phyloP scores from a whole-genome alignment of 1,140 invertebrate genomes.

The Hycleus phaleratus region DNA sequence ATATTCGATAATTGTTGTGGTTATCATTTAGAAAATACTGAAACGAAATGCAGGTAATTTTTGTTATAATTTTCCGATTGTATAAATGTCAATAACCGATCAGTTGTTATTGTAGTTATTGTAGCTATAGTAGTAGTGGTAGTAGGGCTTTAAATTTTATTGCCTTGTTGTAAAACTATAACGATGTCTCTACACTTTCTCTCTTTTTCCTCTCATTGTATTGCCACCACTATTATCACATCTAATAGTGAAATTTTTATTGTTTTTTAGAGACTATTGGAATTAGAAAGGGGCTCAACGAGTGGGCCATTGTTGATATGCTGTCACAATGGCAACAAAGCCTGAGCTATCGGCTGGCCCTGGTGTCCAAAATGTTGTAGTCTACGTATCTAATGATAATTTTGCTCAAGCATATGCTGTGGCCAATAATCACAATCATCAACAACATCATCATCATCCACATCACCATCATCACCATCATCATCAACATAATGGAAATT shows the following conservation, averaged over 20 bases:
- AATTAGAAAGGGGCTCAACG: conserved; percentile 34
- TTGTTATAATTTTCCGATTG: conserved; percentile 5
- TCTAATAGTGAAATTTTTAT: neutral
- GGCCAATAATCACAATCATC: conserved; percentile 33
- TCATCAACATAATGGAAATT: conserved; percentile 15
- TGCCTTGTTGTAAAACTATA: conserved; percentile 14
- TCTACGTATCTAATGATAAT: conserved; percentile 44
- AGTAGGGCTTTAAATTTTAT: conserved; percentile 19
- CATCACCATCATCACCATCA: too few relatives aligned
- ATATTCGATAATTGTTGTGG: conserved; percentile 25
- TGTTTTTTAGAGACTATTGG: conserved; percentile 33
- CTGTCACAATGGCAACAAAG: conserved; percentile 41
- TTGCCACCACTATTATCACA: neutral
- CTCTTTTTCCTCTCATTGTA: conserved; percentile 12
- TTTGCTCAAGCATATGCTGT: conserved; percentile 41
- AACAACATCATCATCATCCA: neutral
- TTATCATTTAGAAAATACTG: conserved; percentile 28
- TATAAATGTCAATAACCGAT: neutral
- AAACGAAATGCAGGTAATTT: conserved; percentile 41
- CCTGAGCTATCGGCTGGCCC: conserved; percentile 40
- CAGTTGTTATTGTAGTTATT: neutral
- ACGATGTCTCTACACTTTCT: conserved; percentile 13
- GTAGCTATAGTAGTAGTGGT: conserved; percentile 16
- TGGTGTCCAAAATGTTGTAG: conserved; percentile 44
- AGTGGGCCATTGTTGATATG: conserved; percentile 42